Evolutionary conservation across 2,797 vertebrate species (phyloP), one percentile per base, ranked within the genome.

Genomic region (Pteropus rufus): DNA sequence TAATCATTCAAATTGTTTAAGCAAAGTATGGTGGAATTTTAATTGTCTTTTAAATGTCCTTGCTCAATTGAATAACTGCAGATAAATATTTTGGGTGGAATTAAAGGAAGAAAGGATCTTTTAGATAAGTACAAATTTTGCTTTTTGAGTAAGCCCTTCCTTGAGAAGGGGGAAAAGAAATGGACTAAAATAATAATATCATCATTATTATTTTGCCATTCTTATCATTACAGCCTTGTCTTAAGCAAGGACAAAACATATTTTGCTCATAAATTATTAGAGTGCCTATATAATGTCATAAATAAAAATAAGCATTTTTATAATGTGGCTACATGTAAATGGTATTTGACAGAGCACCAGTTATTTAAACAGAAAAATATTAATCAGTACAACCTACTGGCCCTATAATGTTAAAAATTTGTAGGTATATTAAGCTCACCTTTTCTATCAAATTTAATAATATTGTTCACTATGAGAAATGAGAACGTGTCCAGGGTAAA

Each of bases 1-100:
- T 94, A 93, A 75, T 92, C 76, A 97, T 69, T 96, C 58, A 92
- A 95, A 88, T 75, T 92, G 56, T 90, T 94, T 75, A 95, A 93
- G 60, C 18, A 93, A 87, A 91, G 31, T 84, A 49, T 39, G 3
- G 56, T 44, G 88, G 77, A 96, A 96, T 70, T 96, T 60, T 69
- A 96, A 96, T 79, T 34, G n/a, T 72, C 24, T 54, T 93, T 86
- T 76, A 26, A 97, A 76, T n/a, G 46, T 69, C 60, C 56, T 90
- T 93, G 75, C 14, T 89, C 34, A 86, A 39, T 12, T 80, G 56
- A 84, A 94, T 39, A 85, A 56, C 8, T 73, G 1, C 19, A 39
- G 15, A 26, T 69, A 79, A 81, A 11, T 39, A 67, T 41, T 49
- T 49, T 8, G 4, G 11, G 14, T 62, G 19, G 12, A 72, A 77